Evolutionary conservation across 2,113 vertebrate species (phyloP).

Genomic region (Carollia perspicillata): DNA sequence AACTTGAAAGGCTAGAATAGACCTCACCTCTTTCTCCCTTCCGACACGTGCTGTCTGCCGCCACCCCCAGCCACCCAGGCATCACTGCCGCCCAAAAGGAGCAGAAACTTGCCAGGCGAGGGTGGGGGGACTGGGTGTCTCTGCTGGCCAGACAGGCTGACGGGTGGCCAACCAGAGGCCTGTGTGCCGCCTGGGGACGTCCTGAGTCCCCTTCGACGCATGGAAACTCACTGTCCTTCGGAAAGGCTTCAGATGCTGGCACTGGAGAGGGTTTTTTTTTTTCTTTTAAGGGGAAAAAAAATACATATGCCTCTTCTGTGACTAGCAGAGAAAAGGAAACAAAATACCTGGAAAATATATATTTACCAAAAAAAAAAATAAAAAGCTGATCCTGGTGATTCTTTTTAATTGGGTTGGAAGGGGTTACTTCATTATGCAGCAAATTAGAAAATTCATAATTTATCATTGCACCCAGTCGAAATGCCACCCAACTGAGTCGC

Average conservation of each 20-base stretch:
- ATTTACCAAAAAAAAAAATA: slow-evolving; percentile 68
- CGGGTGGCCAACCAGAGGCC: slow-evolving; percentile 70
- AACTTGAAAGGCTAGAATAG: background rate
- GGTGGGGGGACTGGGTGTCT: slow-evolving; percentile 27
- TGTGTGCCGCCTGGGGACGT: slow-evolving; percentile 64
- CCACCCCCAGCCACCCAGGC: background rate
- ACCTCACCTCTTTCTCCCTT: background rate
- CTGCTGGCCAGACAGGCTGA: slow-evolving; percentile 62
- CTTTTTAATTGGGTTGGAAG: slow-evolving; percentile 89
- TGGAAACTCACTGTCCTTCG: slow-evolving; percentile 67
- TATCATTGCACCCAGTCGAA: slow-evolving; percentile 98
- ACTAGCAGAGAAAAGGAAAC: slow-evolving; percentile 54
- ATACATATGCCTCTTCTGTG: background rate
- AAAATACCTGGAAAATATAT: slow-evolving; percentile 68
- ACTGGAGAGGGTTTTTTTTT: background rate
- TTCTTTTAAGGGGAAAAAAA: slow-evolving; percentile 60
- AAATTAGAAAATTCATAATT: slow-evolving; percentile 99
- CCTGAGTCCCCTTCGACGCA: slow-evolving; percentile 69
- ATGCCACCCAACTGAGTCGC: slow-evolving; percentile 98
- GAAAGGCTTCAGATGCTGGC: slow-evolving; percentile 75
- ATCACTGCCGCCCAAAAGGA: slow-evolving; percentile 66
- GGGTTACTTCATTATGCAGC: slow-evolving; percentile 98
- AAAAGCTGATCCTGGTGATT: slow-evolving; percentile 70
- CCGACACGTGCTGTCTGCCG: fast-evolving
- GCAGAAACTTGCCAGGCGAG: slow-evolving; percentile 54